Evolutionary conservation across 2,113 vertebrate species (phyloP).

Genomic region (Lepus europaeus): DNA sequence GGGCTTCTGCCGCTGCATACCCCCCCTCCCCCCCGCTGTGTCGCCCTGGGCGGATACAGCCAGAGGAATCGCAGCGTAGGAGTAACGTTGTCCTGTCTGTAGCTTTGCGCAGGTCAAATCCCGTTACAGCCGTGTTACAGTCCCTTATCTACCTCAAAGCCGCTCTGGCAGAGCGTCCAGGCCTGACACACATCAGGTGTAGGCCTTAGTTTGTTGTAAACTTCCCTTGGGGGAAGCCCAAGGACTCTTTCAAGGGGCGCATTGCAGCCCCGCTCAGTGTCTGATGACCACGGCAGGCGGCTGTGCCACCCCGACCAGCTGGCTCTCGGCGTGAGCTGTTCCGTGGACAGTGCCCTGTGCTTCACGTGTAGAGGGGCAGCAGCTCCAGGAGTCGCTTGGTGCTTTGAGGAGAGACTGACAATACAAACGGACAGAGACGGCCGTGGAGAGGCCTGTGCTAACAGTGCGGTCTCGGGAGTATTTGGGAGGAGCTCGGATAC

Average conservation of each 20-base stretch:
- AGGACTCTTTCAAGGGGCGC: background rate
- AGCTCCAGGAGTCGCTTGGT: background rate
- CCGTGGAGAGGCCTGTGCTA: background rate
- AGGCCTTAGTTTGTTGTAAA: background rate
- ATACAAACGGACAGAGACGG: no score
- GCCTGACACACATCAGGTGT: background rate
- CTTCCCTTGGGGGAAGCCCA: background rate
- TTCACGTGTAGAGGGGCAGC: fast-evolving
- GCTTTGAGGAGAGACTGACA: background rate
- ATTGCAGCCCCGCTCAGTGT: background rate
- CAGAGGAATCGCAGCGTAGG: constrained; percentile 59
- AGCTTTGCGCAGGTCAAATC: constrained; percentile 80
- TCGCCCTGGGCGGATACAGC: constrained; percentile 74
- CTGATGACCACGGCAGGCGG: background rate
- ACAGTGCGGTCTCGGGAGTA: fast-evolving
- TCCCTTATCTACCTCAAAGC: background rate
- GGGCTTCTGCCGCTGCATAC: constrained; percentile 84
- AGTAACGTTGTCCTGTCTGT: constrained; percentile 49
- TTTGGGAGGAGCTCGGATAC: background rate
- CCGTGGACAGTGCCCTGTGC: background rate
- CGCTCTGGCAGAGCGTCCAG: background rate
- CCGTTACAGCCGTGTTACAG: constrained; percentile 60
- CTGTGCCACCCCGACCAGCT: fast-evolving
- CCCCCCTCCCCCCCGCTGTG: constrained; percentile 76
- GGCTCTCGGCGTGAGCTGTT: fast-evolving